Conservation (phyloP, 2,888 invertebrate species). For the Oegoconia quadripuncta region DNA sequence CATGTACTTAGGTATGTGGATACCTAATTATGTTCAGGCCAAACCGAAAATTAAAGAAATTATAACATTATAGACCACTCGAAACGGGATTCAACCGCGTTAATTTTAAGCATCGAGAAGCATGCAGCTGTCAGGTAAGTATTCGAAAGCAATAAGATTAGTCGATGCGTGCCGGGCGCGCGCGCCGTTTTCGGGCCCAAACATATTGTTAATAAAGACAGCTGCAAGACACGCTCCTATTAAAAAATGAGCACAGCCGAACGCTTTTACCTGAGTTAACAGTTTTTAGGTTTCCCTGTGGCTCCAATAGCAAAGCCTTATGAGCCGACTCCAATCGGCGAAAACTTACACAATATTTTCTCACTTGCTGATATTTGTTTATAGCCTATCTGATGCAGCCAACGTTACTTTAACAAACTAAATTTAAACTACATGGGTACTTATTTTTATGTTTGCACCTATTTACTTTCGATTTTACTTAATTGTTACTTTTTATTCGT, state of each 20-base stretch:
- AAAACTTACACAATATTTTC: not conserved
- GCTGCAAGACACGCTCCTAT: conserved; percentile 54
- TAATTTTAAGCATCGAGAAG: conserved; percentile 2
- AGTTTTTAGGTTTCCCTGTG: conserved; percentile 42
- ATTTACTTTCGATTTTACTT: too few species aligned
- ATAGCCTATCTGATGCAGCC: not conserved
- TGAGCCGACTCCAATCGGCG: not conserved
- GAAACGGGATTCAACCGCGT: not conserved
- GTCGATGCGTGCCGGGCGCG: conserved; percentile 38
- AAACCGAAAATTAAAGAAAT: too few species aligned
- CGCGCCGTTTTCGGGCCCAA: conserved; percentile 40
- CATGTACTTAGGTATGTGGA: too few species aligned
- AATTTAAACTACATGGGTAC: not conserved
- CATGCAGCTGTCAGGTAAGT: conserved; percentile 39
- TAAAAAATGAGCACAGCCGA: conserved; percentile 34
- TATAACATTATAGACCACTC: not conserved
- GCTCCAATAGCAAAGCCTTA: conserved; percentile 11
- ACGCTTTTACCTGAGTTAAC: conserved; percentile 42
- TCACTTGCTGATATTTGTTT: not conserved
- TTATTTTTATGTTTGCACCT: too few species aligned
- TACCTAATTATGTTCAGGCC: not conserved
- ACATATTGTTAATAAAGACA: conserved; percentile 61
- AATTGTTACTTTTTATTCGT: too few species aligned
- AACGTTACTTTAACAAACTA: not conserved
- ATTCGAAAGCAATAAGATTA: conserved; percentile 47